Evolutionary conservation across 2,797 vertebrate genomes (phyloP).

Genomic region (Hypotaenidia philippensis): DNA sequence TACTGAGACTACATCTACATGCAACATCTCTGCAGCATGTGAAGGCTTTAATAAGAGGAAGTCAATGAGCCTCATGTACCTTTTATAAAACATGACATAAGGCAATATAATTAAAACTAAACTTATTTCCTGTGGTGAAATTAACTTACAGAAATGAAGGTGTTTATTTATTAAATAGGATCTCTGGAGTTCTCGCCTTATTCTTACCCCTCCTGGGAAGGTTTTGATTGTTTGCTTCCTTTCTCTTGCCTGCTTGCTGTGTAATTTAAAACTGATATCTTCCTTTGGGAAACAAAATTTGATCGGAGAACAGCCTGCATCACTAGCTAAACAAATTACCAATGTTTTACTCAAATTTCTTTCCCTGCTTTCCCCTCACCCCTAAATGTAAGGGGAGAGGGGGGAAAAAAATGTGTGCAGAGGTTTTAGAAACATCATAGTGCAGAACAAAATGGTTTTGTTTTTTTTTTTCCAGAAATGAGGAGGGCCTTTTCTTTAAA

Average conservation of each 20-base stretch:
- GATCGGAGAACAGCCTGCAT: constrained; percentile 80
- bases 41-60: constrained; percentile 80
- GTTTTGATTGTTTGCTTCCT: constrained; percentile 83
- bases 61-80: constrained; percentile 80
- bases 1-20: constrained; percentile 63
- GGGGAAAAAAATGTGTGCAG: background rate
- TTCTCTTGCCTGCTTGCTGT: constrained; percentile 79
- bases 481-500: background rate
- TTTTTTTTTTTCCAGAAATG: constrained; percentile 4
- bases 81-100: constrained; percentile 86
- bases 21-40: constrained; percentile 47
- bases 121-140: constrained; percentile 85
- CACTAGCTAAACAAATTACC: constrained; percentile 84
- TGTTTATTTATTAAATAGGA: constrained; percentile 88
- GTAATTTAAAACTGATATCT: constrained; percentile 83
- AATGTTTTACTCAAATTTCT: constrained; percentile 78
- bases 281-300: constrained; percentile 85
- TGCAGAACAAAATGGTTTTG: background rate
- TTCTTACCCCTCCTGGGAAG: constrained; percentile 79
- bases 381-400: background rate
- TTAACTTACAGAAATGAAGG: constrained; percentile 87
- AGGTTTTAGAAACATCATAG: constrained; percentile 24
- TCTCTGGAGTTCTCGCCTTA: constrained; percentile 76
- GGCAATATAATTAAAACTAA: constrained; percentile 86
- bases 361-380: constrained; percentile 14